A percentile compares a stretch with the other conserved stretches of the same genome.
These are phyloP conservation scores for Eudyptes chrysolophus DNA, from an alignment of 2,113 vertebrate species.

Conservation along the genomic window DNA sequence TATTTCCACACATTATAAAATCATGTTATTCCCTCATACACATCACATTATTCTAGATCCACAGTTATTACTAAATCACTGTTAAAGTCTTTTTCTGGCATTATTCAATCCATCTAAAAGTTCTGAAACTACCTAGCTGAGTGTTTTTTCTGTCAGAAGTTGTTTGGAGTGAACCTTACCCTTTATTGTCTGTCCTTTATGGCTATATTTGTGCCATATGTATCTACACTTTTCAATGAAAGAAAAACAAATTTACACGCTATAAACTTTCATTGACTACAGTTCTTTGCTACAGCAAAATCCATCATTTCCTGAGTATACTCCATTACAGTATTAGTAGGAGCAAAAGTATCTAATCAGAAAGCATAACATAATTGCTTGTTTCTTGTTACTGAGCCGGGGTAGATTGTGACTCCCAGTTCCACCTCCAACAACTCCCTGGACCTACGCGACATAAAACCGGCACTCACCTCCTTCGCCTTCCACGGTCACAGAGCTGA, in stretches of 20 bases:
- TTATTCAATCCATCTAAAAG: not conserved
- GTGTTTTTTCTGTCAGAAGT: not conserved
- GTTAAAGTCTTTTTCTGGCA: not conserved
- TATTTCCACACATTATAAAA: not conserved
- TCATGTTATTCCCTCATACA: not conserved
- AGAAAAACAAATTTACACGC: not conserved
- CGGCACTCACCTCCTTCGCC: slow-evolving; percentile 54
- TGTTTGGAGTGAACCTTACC: not conserved
- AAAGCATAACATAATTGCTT: not conserved
- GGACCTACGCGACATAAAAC: not conserved
- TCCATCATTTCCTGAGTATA: not conserved
- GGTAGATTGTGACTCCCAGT: not conserved
- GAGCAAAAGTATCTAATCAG: not conserved
- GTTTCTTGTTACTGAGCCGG: not conserved
- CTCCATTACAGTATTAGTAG: not conserved
- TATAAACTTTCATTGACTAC: not conserved
- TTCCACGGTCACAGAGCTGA: slow-evolving; percentile 49
- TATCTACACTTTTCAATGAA: not conserved
- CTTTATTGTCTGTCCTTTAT: not conserved
- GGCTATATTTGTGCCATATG: not conserved
- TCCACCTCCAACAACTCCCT: not conserved
- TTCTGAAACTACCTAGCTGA: not conserved
- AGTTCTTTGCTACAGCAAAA: not conserved
- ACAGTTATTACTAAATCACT: not conserved
- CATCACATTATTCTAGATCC: not conserved